Conservation (phyloP, 2,888 invertebrate genomes). For the Watsonalla cultraria region DNA sequence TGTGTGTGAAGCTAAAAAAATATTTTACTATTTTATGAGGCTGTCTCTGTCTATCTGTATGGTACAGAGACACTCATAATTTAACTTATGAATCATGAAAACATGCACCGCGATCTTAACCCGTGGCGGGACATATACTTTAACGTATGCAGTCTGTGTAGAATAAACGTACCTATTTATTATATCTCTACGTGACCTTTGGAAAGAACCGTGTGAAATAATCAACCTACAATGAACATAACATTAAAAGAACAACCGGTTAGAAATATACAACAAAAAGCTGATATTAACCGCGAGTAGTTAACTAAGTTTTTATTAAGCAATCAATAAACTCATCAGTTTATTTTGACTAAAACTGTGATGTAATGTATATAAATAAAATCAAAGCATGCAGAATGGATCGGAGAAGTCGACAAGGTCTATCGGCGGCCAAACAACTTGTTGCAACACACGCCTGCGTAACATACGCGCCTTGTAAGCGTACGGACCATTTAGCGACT, state of each 20-base stretch:
- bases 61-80: no score
- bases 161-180: no score
- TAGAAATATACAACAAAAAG: background rate
- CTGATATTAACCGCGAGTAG: background rate
- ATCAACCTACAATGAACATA: background rate
- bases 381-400: background rate
- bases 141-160: no score
- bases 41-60: no score
- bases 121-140: no score
- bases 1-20: no score
- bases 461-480: background rate
- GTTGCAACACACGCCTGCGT: background rate
- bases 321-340: background rate
- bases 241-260: background rate
- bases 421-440: conserved; percentile 1
- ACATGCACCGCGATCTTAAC: no score
- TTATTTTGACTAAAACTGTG: background rate
- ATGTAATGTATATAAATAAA: background rate
- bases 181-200: background rate
- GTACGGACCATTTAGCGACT: background rate
- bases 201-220: background rate
- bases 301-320: background rate
- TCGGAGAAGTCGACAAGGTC: background rate
- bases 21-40: no score
- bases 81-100: no score